Conservation (phyloP, 2,888 invertebrate genomes). For the Eurytoma adleriae region DNA sequence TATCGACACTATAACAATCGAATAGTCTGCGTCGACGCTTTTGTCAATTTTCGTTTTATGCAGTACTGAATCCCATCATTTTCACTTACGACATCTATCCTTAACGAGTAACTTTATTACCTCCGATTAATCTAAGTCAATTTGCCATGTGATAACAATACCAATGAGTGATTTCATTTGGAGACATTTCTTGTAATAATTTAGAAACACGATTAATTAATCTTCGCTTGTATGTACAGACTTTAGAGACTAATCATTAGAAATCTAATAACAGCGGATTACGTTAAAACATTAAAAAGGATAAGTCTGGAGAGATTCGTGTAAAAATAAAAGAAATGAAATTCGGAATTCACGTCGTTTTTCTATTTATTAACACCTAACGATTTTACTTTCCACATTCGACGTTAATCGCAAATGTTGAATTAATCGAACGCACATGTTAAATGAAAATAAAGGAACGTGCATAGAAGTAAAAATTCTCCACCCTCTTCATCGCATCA, state of each 20-base stretch:
- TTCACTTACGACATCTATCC: slow-evolving; percentile 2
- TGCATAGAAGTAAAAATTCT: slow-evolving; percentile 55
- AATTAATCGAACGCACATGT: slow-evolving; percentile 10
- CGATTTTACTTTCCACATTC: not conserved
- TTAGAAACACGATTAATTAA: slow-evolving; percentile 16
- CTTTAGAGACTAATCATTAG: slow-evolving; percentile 7
- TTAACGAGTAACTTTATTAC: slow-evolving; percentile 16
- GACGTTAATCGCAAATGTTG: not conserved
- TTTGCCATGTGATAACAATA: slow-evolving; percentile 40
- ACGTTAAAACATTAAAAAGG: not conserved
- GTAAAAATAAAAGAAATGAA: not conserved
- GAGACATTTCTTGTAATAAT: slow-evolving; percentile 31
- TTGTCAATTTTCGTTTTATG: not conserved
- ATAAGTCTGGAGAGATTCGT: not conserved
- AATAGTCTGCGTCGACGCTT: not conserved
- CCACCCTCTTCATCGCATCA: slow-evolving; percentile 72
- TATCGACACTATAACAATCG: not conserved
- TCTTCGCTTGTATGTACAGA: slow-evolving; percentile 9
- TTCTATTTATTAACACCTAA: not conserved
- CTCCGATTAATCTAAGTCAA: slow-evolving; percentile 31
- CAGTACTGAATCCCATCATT: not conserved
- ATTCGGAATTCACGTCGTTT: not conserved
- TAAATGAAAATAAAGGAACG: slow-evolving; percentile 41
- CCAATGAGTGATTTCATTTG: slow-evolving; percentile 44
- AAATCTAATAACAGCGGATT: slow-evolving; percentile 13